Percentiles rank a stretch among this genome's conserved stretches.
Conservation (phyloP, 2,888 invertebrate genomes). For the Carabus problematicus region DNA sequence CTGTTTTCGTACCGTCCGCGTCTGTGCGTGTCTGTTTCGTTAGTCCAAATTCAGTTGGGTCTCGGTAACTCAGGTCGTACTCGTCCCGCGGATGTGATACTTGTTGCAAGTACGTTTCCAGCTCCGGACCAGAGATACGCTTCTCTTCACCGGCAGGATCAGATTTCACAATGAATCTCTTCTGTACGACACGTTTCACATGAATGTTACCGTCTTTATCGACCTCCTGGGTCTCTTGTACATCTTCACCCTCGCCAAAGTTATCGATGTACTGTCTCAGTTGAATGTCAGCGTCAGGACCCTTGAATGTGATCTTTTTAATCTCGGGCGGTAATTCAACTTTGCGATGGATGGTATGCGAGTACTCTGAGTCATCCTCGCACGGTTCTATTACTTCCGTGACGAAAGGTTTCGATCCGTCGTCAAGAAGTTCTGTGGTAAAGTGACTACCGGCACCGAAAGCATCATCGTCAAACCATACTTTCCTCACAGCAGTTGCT, state of each 20-base stretch:
- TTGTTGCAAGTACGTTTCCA: slow-evolving; percentile 53
- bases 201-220: slow-evolving; percentile 65
- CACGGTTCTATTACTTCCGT: slow-evolving; percentile 61
- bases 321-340: slow-evolving; percentile 63
- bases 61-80: slow-evolving; percentile 32
- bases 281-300: slow-evolving; percentile 62
- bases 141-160: slow-evolving; percentile 47
- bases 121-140: slow-evolving; percentile 48
- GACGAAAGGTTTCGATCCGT: slow-evolving; percentile 58
- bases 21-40: slow-evolving; percentile 47
- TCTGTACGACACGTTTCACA: slow-evolving; percentile 61
- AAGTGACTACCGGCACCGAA: slow-evolving; percentile 50
- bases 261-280: slow-evolving; percentile 61
- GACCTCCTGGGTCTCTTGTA: slow-evolving; percentile 61
- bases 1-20: slow-evolving; percentile 52
- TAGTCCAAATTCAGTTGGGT: slow-evolving; percentile 38
- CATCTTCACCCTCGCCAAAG: slow-evolving; percentile 63
- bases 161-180: slow-evolving; percentile 58
- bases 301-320: slow-evolving; percentile 62
- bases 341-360: slow-evolving; percentile 60
- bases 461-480: slow-evolving; percentile 61
- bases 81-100: slow-evolving; percentile 42
- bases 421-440: slow-evolving; percentile 54
- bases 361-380: slow-evolving; percentile 58
- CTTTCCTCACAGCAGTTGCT: slow-evolving; percentile 57